Evolutionary conservation across 1,140 invertebrate genomes (phyloP).

Genomic region (Vollenhovia emeryi): DNA sequence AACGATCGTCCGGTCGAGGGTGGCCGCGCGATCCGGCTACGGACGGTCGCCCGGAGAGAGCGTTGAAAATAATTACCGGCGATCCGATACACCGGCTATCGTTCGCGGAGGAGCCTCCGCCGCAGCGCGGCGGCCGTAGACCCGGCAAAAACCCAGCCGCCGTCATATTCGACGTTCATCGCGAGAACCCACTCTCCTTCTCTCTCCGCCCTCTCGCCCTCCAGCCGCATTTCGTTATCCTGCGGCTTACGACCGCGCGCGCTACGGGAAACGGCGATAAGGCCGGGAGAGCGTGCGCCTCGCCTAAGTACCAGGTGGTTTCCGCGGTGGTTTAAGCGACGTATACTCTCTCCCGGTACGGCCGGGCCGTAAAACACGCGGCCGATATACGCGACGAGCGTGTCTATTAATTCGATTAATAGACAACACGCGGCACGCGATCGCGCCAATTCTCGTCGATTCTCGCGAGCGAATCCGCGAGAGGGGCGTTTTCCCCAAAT

Average conservation of each 20-base stretch:
- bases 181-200: neutral
- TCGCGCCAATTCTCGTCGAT: conserved; percentile 3
- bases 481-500: neutral
- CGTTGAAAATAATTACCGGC: conserved; percentile 72
- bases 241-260: conserved; percentile 61
- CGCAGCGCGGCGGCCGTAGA: neutral
- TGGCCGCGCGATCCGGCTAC: neutral
- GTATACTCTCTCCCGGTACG: neutral
- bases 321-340: conserved; percentile 34
- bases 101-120: conserved; percentile 41
- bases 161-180: conserved; percentile 52
- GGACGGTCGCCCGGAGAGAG: conserved; percentile 24
- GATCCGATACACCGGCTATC: conserved; percentile 65
- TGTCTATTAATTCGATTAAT: conserved; percentile 36
- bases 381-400: neutral
- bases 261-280: conserved; percentile 42
- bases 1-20: conserved; percentile 65
- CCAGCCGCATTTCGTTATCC: conserved; percentile 27
- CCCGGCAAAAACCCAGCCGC: conserved; percentile 37
- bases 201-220: neutral
- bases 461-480: neutral
- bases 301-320: conserved; percentile 42
- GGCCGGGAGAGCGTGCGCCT: conserved; percentile 31
- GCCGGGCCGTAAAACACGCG: neutral
- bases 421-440: conserved; percentile 18